Base-by-base conservation (phyloP, 2,113 vertebrate genomes). In the Scatophagus argus region DNA sequence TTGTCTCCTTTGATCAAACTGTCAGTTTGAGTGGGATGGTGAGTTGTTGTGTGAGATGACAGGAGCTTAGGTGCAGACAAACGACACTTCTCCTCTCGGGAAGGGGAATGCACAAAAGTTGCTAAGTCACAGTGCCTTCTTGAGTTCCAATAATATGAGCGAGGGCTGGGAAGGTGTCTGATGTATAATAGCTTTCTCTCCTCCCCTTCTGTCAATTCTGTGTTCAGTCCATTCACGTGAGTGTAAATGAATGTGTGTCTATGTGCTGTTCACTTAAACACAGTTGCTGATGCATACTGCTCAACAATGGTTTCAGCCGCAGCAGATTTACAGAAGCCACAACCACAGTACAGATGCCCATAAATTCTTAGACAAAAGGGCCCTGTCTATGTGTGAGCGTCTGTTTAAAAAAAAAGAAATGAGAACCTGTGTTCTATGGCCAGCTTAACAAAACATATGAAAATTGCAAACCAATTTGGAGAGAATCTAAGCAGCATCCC, bases 1-100 rank as follows among this genome's bases (percentile, higher is more conserved):
- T 87, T 90, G 89, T 91, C 91, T 89, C 75, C 83, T 91, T 84
- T 92, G 85, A 91, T 93, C 93, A 86, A 83, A 87, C 79, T 90
- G 92, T 93, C 90, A 84, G 58, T 87, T 76, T 81, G 87, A 93
- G 81, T 78, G 83, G 83, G 85, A 49, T 19, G 80, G 36, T 19
- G 76, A 82, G 87, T 68, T 51, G 78, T 76, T 76, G 58, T 32
- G 83, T 66, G 51, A 84, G 81, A 86, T 82, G 88, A 88, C 82
- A 82, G 76, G 46, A 76, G 79, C 83, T 87, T 56, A 72, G 67
- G 76, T 51, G 12, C 64, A 72, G 80, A 84, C 66, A 75, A 83
- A 83, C 19, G 36, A 70, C 65, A 63, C 41, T 49, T 27, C 54
- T 55, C 63, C 76, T 84, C 77, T 58, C 44, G 76, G 82, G 83